Evolutionary conservation across 1,140 invertebrate genomes (phyloP), one percentile per base, ranked within the genome.

Genomic region (Thaumetopoea pityocampa): DNA sequence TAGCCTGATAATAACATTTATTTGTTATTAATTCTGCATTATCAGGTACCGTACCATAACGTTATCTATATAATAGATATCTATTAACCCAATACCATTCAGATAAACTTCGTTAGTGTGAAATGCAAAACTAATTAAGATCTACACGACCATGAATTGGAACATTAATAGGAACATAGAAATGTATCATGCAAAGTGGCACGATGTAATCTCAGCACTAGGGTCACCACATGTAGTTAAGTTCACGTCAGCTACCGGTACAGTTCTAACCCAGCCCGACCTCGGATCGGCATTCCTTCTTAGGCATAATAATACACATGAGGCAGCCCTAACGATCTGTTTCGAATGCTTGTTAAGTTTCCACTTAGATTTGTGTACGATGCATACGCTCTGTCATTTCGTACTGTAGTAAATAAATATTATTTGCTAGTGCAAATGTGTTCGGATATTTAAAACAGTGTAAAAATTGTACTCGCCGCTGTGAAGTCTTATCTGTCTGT

Each of bases 261-360:
- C 24, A 35, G 24, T 40, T 30, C 27, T 20, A 4, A 20, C 2
- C 11, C 37, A 18, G 30, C 37, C 37, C 27, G 17, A 28, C 27
- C 23, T 40, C 37, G 37, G 17, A 42, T 54, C 55, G 36, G 56
- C 72, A 76, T 80, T 78, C 74, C 78, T 73, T 76, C 71, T 74
- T 73, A 55, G 67, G 70, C 63, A 54, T 80, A 80, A 77, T 77
- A 77, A 76, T 74, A 76, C 62, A 69, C 71, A 73, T 74, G 64
- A 67, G 67, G 56, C 45, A 37, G 49, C 54, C 66, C 61, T 69
- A 78, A 74, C 71, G 65, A 79, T 76, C 68, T 56, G 38, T 41
- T 48, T 27, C 55, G 53, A 56, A 58, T 54, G 48, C 58, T 76
- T 73, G 79, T 82, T 82, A 79, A 63, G 66, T 67, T 53, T 57